Conservation (phyloP, 35 echinoderm and acorn worm genomes). For the Ptychodera flava region DNA sequence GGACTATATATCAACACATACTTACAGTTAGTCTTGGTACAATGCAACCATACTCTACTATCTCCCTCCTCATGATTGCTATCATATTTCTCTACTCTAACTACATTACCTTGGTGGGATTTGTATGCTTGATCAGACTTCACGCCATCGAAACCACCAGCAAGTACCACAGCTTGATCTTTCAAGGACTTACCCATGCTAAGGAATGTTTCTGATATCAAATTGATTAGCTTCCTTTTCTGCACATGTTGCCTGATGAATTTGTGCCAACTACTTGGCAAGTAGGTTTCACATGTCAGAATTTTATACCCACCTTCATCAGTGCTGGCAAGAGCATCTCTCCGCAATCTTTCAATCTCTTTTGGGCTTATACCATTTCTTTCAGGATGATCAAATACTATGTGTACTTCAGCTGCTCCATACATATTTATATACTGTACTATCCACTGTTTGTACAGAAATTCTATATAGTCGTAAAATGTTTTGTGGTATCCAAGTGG, state of each 20-base stretch:
- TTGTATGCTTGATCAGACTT: slow-evolving; percentile 18
- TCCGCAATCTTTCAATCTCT: slow-evolving; percentile 9
- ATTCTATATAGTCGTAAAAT: slow-evolving; percentile 34
- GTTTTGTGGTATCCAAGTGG: slow-evolving; percentile 19
- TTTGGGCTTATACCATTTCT: slow-evolving; percentile 41
- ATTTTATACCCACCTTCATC: not conserved
- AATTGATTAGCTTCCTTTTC: slow-evolving; percentile 36
- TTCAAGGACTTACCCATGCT: not conserved
- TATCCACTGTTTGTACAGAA: slow-evolving; percentile 36
- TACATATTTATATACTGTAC: not conserved
- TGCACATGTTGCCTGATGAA: slow-evolving; percentile 12
- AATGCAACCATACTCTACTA: slow-evolving; percentile 24
- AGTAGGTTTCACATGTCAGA: slow-evolving; percentile 5
- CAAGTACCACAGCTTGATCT: not conserved
- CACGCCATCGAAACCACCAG: slow-evolving; percentile 38
- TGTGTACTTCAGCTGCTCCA: slow-evolving; percentile 22
- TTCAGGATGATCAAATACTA: slow-evolving; percentile 48
- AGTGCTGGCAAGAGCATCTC: not conserved
- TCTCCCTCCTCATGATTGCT: slow-evolving; percentile 12
- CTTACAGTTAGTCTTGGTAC: slow-evolving; percentile 12
- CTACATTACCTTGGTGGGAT: not conserved
- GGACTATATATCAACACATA: slow-evolving; percentile 35
- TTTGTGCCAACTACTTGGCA: slow-evolving; percentile 9
- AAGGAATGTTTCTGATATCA: slow-evolving; percentile 20
- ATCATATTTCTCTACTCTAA: not conserved